These are phyloP conservation scores for Eucidaris tribuloides DNA, from an alignment of 35 echinoderm and acorn worm species.

Conservation along the genomic window DNA sequence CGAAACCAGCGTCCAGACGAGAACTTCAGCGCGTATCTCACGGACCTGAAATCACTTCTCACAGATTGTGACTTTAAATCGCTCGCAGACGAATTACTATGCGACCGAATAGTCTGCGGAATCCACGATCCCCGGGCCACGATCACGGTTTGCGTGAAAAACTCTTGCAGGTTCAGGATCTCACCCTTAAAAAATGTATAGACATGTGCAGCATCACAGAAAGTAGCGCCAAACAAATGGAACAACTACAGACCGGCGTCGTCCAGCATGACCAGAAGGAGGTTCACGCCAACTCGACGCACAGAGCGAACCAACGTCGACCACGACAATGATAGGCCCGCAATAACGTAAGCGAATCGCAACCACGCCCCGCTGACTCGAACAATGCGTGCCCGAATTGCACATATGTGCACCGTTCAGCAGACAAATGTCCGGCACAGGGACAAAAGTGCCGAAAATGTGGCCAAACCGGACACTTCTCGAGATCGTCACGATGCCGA, in stretches of 20 bases:
- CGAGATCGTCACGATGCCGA: no score
- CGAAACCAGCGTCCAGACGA: constrained; percentile 20
- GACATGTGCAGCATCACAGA: constrained; percentile 20
- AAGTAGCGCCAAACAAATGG: neutral
- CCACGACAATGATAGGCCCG: no score
- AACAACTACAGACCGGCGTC: neutral
- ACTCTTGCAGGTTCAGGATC: neutral
- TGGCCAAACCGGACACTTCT: no score
- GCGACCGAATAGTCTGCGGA: neutral
- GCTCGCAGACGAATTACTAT: neutral
- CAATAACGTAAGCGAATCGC: no score
- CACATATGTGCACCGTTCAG: no score
- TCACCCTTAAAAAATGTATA: neutral
- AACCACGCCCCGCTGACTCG: no score
- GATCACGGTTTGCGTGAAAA: neutral
- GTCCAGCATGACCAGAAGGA: neutral
- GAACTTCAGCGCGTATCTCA: constrained; percentile 26
- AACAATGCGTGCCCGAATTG: no score
- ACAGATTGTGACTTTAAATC: constrained; percentile 29
- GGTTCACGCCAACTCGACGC: no score
- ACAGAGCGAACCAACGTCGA: no score
- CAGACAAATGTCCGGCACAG: no score
- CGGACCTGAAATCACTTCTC: neutral
- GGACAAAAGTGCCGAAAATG: no score
- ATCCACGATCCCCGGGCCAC: no score